Conservation (phyloP, 2,888 invertebrate species). For the Lochmaea capreae region DNA sequence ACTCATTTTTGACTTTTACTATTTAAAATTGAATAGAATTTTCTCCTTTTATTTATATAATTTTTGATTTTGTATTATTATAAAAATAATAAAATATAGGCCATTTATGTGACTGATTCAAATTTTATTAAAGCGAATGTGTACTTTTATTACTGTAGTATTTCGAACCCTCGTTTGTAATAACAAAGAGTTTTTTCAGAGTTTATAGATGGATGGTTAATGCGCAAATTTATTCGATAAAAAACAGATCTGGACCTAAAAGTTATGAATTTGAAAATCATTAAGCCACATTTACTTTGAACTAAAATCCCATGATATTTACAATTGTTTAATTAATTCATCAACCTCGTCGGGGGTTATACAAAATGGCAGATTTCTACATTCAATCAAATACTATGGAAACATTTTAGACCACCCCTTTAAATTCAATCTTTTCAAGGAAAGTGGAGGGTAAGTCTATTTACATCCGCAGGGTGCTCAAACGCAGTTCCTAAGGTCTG, state of each 20-base stretch:
- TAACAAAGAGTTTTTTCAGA: background rate
- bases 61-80: background rate
- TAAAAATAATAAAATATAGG: constrained; percentile 53
- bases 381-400: too few relatives aligned
- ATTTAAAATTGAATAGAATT: too few relatives aligned
- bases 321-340: background rate
- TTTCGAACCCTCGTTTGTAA: constrained; percentile 29
- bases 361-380: too few relatives aligned
- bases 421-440: too few relatives aligned
- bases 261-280: background rate
- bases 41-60: background rate
- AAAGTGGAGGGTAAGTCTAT: too few relatives aligned
- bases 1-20: too few relatives aligned
- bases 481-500: too few relatives aligned
- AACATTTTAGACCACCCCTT: too few relatives aligned
- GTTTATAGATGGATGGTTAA: constrained; percentile 3
- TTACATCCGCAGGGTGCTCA: too few relatives aligned
- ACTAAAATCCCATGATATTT: background rate
- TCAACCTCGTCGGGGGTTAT: too few relatives aligned
- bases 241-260: background rate
- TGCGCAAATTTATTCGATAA: background rate
- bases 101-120: constrained; percentile 59
- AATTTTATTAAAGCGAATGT: constrained; percentile 58
- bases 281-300: background rate
- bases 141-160: constrained; percentile 49